Conservation (phyloP, 2,113 vertebrate species). For the Pelecanoides urinatrix region DNA sequence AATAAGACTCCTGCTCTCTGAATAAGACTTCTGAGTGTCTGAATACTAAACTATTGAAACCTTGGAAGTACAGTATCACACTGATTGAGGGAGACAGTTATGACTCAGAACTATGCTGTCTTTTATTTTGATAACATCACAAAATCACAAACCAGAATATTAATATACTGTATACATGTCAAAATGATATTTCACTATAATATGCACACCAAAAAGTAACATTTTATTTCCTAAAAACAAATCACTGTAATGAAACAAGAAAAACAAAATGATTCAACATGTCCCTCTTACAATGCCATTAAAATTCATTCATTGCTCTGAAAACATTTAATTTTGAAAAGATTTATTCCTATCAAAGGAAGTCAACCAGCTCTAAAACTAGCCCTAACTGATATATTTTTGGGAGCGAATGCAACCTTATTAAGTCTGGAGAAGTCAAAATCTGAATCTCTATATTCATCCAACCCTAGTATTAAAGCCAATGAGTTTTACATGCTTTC, state of each 20-base stretch:
- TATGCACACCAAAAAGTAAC: background rate
- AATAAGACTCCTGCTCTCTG: background rate
- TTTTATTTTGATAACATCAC: background rate
- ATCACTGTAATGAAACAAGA: background rate
- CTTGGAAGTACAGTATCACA: background rate
- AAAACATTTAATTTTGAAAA: background rate
- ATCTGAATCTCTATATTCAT: background rate
- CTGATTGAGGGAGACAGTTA: background rate
- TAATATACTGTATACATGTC: background rate
- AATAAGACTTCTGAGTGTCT: background rate
- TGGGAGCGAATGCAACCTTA: background rate
- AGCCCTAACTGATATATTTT: background rate
- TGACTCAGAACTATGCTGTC: background rate
- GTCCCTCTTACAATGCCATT: background rate
- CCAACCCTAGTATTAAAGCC: background rate
- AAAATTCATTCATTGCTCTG: background rate
- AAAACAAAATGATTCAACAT: background rate
- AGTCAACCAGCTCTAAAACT: background rate
- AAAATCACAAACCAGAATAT: conserved; percentile 14
- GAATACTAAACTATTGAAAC: conserved; percentile 24
- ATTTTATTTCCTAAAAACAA: background rate
- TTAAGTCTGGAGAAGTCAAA: background rate
- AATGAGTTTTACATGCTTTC: background rate
- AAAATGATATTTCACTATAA: background rate
- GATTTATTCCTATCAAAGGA: background rate